Evolutionary conservation across 2,113 vertebrate genomes (phyloP).

Genomic region (Poeciliopsis prolifica): DNA sequence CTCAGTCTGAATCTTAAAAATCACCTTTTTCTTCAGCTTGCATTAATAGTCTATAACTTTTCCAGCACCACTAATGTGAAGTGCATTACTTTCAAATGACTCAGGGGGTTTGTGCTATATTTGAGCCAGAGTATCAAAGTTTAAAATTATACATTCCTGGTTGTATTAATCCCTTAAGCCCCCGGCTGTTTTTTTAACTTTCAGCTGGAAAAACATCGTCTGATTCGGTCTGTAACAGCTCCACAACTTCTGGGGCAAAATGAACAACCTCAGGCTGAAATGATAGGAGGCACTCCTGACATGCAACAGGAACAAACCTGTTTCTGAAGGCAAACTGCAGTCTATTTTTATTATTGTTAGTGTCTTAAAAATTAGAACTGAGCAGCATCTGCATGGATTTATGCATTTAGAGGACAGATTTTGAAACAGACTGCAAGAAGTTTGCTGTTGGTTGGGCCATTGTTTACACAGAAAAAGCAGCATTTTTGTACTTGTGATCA

Average conservation of each 20-base stretch:
- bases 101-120: not conserved
- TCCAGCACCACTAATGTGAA: not conserved
- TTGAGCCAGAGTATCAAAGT: not conserved
- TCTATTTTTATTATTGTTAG: not conserved
- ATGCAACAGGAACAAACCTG: not conserved
- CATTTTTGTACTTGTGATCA: not conserved
- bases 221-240: not conserved
- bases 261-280: slow-evolving; percentile 3
- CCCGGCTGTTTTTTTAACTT: not conserved
- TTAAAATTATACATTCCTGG: not conserved
- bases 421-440: not conserved
- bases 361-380: not conserved
- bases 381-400: not conserved
- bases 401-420: not conserved
- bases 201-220: not conserved
- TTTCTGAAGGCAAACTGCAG: not conserved
- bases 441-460: not conserved
- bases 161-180: not conserved
- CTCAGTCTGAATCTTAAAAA: not conserved
- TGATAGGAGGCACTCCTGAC: slow-evolving; percentile 1
- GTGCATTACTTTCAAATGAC: not conserved
- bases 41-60: not conserved
- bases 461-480: not conserved
- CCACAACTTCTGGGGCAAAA: not conserved
- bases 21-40: not conserved